Percentiles rank a stretch among this genome's conserved stretches.
Evolutionary conservation across 1,140 invertebrate genomes (phyloP).

Genomic region (Daktulosphaira vitifoliae): DNA sequence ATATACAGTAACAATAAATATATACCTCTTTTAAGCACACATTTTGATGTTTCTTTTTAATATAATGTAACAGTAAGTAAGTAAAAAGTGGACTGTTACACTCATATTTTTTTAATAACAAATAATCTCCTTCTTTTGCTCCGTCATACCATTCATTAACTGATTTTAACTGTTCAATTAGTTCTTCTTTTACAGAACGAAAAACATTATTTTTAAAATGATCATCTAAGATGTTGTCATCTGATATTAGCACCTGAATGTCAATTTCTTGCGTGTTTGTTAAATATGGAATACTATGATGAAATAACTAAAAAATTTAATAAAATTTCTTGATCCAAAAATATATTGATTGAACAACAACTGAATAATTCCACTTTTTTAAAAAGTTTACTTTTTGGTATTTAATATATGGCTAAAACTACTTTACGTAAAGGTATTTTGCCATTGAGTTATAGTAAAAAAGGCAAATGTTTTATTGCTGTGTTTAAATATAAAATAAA

Average conservation of each 20-base stretch:
- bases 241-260: slow-evolving; percentile 4
- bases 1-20: no score
- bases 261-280: slow-evolving; percentile 1
- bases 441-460: no score
- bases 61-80: slow-evolving; percentile 5
- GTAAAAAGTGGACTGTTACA: slow-evolving; percentile 11
- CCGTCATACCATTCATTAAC: slow-evolving; percentile 15
- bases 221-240: slow-evolving; percentile 8
- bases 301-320: slow-evolving; percentile 17
- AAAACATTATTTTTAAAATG: slow-evolving; percentile 19
- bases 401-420: no score
- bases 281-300: slow-evolving; percentile 6
- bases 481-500: no score
- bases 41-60: slow-evolving; percentile 2
- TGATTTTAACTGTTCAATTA: slow-evolving; percentile 3
- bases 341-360: no score
- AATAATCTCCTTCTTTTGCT: background rate
- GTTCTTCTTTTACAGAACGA: slow-evolving; percentile 4
- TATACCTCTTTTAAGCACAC: slow-evolving; percentile 12
- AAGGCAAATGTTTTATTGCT: no score
- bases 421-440: no score
- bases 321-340: no score
- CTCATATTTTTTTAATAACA: slow-evolving; percentile 8
- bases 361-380: no score
- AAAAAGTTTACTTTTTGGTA: no score